Evolutionary conservation across 2,113 vertebrate species (phyloP).

Genomic region (Apodemus speciosus): DNA sequence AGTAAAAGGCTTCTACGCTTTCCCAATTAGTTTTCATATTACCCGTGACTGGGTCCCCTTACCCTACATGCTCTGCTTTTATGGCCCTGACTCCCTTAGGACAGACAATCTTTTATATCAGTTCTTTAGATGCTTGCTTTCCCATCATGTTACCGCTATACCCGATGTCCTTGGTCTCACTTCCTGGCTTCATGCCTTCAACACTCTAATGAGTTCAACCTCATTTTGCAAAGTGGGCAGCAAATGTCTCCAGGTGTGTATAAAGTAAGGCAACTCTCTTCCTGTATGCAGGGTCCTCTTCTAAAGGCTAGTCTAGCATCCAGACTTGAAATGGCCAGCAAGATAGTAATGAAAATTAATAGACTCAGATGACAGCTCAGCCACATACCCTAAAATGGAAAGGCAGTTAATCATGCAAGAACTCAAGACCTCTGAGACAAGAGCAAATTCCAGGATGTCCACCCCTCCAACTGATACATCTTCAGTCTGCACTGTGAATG

Average conservation of each 20-base stretch:
- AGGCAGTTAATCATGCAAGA: neutral
- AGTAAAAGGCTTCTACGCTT: slow-evolving; percentile 15
- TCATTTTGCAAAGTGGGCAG: neutral
- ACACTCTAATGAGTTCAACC: neutral
- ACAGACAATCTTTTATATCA: neutral
- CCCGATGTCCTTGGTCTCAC: neutral
- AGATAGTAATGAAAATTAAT: slow-evolving; percentile 9
- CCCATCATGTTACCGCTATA: neutral
- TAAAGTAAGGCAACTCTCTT: neutral
- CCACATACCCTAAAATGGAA: neutral
- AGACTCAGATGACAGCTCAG: neutral
- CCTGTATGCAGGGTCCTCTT: neutral
- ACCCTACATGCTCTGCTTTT: neutral
- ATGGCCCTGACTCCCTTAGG: neutral
- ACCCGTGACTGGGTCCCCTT: neutral
- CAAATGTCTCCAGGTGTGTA: neutral
- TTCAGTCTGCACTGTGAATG: neutral
- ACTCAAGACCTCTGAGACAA: neutral
- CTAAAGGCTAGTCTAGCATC: neutral
- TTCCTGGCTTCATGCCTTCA: neutral
- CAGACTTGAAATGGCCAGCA: slow-evolving; percentile 21
- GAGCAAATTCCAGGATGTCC: neutral
- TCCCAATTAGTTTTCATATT: neutral
- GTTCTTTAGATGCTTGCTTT: neutral
- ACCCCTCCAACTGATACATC: neutral